Conservation (phyloP, 92 coral and sea anemone species). For the Desmophyllum pertusum region DNA sequence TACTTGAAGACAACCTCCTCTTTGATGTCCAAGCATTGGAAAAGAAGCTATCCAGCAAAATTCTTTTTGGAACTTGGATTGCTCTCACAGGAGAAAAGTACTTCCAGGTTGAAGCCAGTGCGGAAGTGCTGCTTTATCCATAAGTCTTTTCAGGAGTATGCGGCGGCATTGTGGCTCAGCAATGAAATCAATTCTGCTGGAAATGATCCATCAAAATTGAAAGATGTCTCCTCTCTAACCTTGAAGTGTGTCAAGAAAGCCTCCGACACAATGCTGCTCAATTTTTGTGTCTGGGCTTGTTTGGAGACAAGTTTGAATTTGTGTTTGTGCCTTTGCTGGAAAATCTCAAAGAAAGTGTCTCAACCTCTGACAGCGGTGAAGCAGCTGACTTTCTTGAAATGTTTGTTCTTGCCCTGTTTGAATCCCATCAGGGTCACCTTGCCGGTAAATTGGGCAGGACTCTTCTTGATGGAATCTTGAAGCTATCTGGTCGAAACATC, state of each 20-base stretch:
- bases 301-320: conserved; percentile 58
- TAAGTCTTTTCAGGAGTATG: conserved; percentile 75
- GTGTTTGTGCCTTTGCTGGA: conserved; percentile 67
- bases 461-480: conserved; percentile 57
- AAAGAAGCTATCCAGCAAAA: conserved; percentile 47
- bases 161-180: conserved; percentile 79
- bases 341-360: conserved; percentile 44
- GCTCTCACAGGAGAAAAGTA: conserved; percentile 69
- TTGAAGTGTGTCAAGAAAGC: conserved; percentile 58
- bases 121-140: conserved; percentile 79
- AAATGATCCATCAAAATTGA: conserved; percentile 38
- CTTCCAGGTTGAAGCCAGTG: conserved; percentile 73
- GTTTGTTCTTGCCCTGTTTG: conserved; percentile 71
- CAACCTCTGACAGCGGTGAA: conserved; percentile 37
- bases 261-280: conserved; percentile 54
- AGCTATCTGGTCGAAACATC: conserved; percentile 43
- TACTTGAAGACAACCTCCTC: conserved; percentile 70
- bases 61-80: conserved; percentile 72
- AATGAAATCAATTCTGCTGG: conserved; percentile 61
- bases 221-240: conserved; percentile 53
- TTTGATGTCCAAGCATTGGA: conserved; percentile 68
- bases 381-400: conserved; percentile 51
- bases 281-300: conserved; percentile 77
- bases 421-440: conserved; percentile 80
- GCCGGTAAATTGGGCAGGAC: conserved; percentile 58